Percentiles rank a stretch among this genome's conserved stretches.
phyloP scores from a whole-genome alignment of 2,113 vertebrate genomes.

The Myanophis thanlyinensis region DNA sequence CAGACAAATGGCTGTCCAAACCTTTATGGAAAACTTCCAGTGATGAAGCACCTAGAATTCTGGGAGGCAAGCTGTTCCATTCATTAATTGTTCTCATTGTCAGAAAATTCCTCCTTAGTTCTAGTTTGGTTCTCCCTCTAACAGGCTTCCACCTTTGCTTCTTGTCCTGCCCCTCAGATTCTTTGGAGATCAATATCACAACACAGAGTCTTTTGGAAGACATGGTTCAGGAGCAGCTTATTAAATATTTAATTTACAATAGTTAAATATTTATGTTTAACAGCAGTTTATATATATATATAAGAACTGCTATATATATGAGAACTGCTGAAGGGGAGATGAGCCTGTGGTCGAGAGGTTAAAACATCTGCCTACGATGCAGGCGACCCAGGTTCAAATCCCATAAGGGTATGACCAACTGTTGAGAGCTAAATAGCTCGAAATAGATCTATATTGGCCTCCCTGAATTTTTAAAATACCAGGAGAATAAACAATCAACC shows the following conservation, averaged over 20 bases:
- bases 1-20: not conserved
- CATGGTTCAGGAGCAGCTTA: not conserved
- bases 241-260: not conserved
- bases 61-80: not conserved
- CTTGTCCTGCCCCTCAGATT: not conserved
- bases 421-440: too few species aligned
- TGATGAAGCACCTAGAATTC: not conserved
- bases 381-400: too few species aligned
- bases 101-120: not conserved
- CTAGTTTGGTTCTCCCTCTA: not conserved
- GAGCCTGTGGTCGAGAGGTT: too few species aligned
- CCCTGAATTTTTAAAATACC: too few species aligned
- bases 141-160: not conserved
- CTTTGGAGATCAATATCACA: not conserved
- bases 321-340: too few species aligned
- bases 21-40: too few species aligned
- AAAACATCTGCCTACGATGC: too few species aligned
- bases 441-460: too few species aligned
- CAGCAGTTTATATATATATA: not conserved
- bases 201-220: not conserved
- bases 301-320: too few species aligned
- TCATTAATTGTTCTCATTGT: not conserved
- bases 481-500: too few species aligned
- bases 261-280: not conserved
- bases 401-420: too few species aligned